phyloP scores from a whole-genome alignment of 2,113 vertebrate genomes.

The Mastomys natalensis region DNA sequence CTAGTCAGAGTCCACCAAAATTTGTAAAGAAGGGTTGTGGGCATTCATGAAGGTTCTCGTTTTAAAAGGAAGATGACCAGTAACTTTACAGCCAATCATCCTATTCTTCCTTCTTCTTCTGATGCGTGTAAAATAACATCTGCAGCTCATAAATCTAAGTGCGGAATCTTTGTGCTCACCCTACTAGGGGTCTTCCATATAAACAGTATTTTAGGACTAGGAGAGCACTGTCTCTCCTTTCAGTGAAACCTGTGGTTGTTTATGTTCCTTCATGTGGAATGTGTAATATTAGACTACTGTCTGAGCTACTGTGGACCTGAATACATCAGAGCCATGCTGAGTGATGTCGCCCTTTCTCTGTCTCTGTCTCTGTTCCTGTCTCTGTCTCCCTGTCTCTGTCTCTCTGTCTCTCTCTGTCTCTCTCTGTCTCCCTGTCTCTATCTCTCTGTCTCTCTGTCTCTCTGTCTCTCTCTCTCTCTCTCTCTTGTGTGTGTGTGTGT shows the following conservation, averaged over 20 bases:
- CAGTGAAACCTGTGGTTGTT: neutral
- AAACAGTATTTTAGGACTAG: neutral
- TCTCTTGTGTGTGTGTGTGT: neutral
- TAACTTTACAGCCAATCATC: neutral
- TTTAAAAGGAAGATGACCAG: neutral
- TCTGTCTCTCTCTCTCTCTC: too few relatives aligned
- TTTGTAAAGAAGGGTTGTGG: neutral
- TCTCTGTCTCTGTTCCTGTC: too few relatives aligned
- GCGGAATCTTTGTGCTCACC: neutral
- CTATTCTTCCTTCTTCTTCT: neutral
- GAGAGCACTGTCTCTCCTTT: neutral
- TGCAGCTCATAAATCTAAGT: neutral
- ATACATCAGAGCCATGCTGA: neutral
- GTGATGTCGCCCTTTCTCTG: neutral
- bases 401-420: too few relatives aligned
- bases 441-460: too few relatives aligned
- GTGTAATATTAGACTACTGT: neutral
- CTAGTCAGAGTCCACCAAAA: neutral
- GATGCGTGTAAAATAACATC: neutral
- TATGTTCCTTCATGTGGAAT: neutral
- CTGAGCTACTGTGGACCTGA: neutral
- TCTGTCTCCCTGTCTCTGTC: too few relatives aligned
- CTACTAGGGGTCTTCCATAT: neutral
- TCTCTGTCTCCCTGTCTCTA: too few relatives aligned
- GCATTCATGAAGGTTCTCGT: neutral